Percentiles rank a stretch among this genome's conserved stretches.
phyloP scores from a whole-genome alignment of 2,113 vertebrate genomes.

The Thamnaconus septentrionalis region DNA sequence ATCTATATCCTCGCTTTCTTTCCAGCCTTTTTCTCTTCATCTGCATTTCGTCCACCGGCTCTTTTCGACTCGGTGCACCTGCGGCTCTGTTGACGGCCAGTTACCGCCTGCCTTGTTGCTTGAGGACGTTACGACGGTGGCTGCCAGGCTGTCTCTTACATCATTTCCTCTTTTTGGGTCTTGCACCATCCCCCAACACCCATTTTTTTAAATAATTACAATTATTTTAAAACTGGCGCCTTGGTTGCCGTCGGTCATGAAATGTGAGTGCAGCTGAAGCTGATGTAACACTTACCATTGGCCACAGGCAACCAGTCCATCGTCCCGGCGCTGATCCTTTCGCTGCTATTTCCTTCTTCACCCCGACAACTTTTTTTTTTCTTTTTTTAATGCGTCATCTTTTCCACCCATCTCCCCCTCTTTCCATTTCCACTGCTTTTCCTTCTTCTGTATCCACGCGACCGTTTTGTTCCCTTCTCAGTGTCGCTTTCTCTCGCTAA shows the following conservation, averaged over 20 bases:
- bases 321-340: slow-evolving; percentile 32
- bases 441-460: background rate
- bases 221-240: background rate
- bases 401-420: background rate
- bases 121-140: slow-evolving; percentile 42
- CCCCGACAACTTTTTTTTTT: background rate
- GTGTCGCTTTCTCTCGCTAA: background rate
- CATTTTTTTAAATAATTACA: background rate
- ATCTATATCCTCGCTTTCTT: background rate
- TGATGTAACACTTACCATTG: slow-evolving; percentile 60
- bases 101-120: slow-evolving; percentile 39
- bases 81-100: slow-evolving; percentile 45
- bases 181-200: slow-evolving; percentile 8
- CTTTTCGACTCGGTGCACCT: slow-evolving; percentile 33
- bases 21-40: slow-evolving; percentile 25
- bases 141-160: slow-evolving; percentile 55
- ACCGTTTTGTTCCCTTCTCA: background rate
- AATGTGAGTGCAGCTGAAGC: slow-evolving; percentile 30
- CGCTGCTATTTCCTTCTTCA: slow-evolving; percentile 2
- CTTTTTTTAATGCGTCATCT: background rate
- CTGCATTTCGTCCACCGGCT: slow-evolving; percentile 19
- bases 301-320: slow-evolving; percentile 28
- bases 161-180: slow-evolving; percentile 51
- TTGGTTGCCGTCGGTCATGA: slow-evolving; percentile 41
- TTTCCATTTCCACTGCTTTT: background rate